phyloP scores from a whole-genome alignment of 2,797 vertebrate genomes.

The Scomberomorus guttatus region DNA sequence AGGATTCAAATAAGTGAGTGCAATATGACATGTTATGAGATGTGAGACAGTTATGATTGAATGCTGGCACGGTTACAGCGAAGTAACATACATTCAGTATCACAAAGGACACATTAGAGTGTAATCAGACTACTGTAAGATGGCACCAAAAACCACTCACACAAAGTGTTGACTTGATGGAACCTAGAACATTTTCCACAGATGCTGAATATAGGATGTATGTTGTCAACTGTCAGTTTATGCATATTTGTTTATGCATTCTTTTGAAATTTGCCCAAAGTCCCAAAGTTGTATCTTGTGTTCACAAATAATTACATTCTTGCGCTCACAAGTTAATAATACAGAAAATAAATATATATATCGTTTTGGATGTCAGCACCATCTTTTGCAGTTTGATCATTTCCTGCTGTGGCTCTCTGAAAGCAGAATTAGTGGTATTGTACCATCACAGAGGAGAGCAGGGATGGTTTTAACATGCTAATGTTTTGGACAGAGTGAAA shows the following conservation, averaged over 20 bases:
- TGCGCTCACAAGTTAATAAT: background rate
- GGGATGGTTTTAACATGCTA: constrained; percentile 25
- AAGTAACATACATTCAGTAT: background rate
- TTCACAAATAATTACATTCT: background rate
- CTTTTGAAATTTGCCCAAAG: background rate
- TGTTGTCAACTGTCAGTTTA: constrained; percentile 1
- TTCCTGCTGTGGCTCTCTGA: constrained; percentile 11
- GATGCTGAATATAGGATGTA: constrained; percentile 7
- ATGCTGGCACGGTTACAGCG: background rate
- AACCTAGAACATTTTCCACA: constrained; percentile 42
- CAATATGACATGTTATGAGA: background rate
- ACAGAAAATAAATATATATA: background rate
- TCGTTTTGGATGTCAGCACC: background rate
- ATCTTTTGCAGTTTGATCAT: background rate
- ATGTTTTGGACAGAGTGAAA: constrained; percentile 29
- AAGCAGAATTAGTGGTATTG: constrained; percentile 13
- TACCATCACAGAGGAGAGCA: constrained; percentile 1
- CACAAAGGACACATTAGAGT: background rate
- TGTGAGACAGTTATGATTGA: constrained; percentile 8
- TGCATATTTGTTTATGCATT: no score
- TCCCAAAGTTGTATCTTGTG: background rate
- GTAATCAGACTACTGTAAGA: background rate
- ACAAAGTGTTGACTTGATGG: constrained; percentile 26
- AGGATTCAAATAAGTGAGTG: background rate
- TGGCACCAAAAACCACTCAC: constrained; percentile 18